Percentiles rank a stretch among this genome's conserved stretches.
Conservation (phyloP, 2,888 invertebrate genomes). For the Isoperla grammatica region DNA sequence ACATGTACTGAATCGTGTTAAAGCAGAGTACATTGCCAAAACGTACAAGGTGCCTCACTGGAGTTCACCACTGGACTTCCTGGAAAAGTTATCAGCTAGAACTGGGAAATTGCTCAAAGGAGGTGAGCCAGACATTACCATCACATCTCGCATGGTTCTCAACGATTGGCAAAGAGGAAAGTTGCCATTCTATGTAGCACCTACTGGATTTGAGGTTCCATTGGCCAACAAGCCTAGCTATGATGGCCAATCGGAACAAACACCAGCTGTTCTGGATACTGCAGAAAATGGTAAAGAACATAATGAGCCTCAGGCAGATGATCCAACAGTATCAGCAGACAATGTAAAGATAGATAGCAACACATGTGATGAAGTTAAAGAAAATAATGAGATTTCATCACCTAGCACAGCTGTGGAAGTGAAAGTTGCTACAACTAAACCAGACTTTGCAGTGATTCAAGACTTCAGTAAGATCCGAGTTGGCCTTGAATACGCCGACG, state of each 20-base stretch:
- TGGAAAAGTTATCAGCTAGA: conserved; percentile 82
- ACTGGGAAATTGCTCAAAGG: conserved; percentile 90
- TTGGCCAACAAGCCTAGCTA: conserved; percentile 33
- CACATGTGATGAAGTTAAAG: conserved; percentile 41
- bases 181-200: conserved; percentile 88
- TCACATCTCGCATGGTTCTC: conserved; percentile 88
- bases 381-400: conserved; percentile 10
- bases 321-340: conserved; percentile 37
- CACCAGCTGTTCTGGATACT: conserved; percentile 30
- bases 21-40: conserved; percentile 80
- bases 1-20: conserved; percentile 79
- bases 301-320: conserved; percentile 6
- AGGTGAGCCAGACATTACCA: conserved; percentile 91
- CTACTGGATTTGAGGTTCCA: conserved; percentile 73
- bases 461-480: conserved; percentile 78
- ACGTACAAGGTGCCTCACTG: conserved; percentile 85
- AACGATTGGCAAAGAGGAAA: conserved; percentile 99
- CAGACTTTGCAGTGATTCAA: conserved; percentile 54
- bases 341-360: conserved; percentile 43
- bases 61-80: conserved; percentile 77
- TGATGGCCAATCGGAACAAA: conserved; percentile 30
- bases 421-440: conserved; percentile 37
- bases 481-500: conserved; percentile 54
- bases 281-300: conserved; percentile 23
- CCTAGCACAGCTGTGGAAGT: no score